Conservation (phyloP, 2,113 vertebrate species). For the Sorex fumeus region DNA sequence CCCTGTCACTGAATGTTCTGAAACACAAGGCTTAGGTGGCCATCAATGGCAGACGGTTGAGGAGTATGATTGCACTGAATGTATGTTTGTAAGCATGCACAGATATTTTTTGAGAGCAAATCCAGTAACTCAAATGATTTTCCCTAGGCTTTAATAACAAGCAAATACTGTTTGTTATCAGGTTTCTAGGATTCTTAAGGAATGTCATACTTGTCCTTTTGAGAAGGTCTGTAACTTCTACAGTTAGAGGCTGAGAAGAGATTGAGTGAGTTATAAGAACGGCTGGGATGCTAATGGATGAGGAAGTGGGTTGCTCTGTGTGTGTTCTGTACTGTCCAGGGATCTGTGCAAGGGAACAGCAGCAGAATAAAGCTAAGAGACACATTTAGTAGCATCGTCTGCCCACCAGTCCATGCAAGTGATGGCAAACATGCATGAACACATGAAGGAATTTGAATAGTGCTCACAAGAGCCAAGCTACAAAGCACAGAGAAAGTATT, state of each 20-base stretch:
- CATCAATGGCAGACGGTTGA: not conserved
- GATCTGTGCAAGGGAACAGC: not conserved
- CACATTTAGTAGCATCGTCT: too few relatives aligned
- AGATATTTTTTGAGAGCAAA: slow-evolving; percentile 49
- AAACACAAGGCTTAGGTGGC: not conserved
- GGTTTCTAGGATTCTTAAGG: not conserved
- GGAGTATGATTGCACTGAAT: not conserved
- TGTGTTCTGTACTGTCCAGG: not conserved
- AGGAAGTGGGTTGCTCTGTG: not conserved
- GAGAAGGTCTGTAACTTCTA: not conserved
- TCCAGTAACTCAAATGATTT: not conserved
- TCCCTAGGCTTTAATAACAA: not conserved
- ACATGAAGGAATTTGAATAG: not conserved
- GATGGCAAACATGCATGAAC: not conserved
- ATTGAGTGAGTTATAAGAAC: not conserved
- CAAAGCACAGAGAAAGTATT: not conserved
- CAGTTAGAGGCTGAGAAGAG: not conserved
- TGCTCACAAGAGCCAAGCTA: not conserved
- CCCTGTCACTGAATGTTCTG: not conserved
- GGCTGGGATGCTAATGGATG: not conserved
- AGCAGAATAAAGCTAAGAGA: not conserved
- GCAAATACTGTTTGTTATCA: not conserved
- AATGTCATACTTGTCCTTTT: not conserved
- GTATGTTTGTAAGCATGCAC: not conserved
- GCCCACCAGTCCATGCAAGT: not conserved